Evolutionary conservation across 2,888 invertebrate species (phyloP).

Genomic region (Andrena haemorrhoa): DNA sequence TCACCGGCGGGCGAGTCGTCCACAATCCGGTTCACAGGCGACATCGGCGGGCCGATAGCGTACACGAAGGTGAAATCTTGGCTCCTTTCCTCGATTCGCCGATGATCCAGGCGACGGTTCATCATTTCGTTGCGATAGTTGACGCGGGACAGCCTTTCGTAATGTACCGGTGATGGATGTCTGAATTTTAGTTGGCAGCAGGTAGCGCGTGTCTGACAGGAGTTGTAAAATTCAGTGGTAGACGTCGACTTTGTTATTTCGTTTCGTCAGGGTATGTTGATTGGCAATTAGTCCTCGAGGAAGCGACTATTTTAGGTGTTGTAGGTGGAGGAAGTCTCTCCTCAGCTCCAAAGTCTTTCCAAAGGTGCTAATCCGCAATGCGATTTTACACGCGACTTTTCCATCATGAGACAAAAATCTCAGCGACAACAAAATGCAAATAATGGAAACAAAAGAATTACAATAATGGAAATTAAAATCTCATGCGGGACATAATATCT

Average conservation of each 20-base stretch:
- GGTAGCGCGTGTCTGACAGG: not conserved
- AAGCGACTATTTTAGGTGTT: not conserved
- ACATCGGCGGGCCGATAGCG: slow-evolving; percentile 78
- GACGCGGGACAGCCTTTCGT: no score
- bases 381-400: no score
- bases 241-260: not conserved
- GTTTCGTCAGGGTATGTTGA: not conserved
- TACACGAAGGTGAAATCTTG: slow-evolving; percentile 81
- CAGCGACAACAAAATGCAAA: no score
- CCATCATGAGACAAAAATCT: no score
- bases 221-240: not conserved
- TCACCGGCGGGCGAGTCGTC: slow-evolving; percentile 88
- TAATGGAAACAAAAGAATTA: no score
- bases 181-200: not conserved
- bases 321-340: not conserved
- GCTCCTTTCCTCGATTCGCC: not conserved
- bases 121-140: not conserved
- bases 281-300: not conserved
- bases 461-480: no score
- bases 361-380: no score
- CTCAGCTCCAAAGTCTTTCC: no score
- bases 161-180: not conserved
- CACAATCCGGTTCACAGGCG: slow-evolving; percentile 77
- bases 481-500: no score
- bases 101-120: not conserved